Evolutionary conservation across 2,113 vertebrate species (phyloP).

Genomic region (Arvicanthis niloticus): DNA sequence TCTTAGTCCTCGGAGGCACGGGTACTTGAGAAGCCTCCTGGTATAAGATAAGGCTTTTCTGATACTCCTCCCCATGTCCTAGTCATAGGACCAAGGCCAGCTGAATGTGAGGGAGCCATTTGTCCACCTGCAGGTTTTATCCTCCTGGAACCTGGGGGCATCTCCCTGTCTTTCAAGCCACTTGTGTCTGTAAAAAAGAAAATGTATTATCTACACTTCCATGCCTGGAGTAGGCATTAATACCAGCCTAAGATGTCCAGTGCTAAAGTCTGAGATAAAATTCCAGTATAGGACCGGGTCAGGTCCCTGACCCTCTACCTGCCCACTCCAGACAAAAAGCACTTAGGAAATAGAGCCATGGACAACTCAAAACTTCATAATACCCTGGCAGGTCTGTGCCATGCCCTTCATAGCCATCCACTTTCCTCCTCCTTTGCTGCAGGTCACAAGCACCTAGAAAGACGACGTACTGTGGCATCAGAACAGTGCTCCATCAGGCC

Average conservation of each 20-base stretch:
- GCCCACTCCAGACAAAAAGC: background rate
- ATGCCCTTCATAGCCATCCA: rapidly evolving
- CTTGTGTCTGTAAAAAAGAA: background rate
- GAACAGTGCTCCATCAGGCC: rapidly evolving
- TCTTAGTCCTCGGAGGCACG: background rate
- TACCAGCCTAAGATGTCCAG: background rate
- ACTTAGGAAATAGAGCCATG: background rate
- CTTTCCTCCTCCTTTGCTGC: background rate
- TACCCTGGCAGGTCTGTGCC: background rate
- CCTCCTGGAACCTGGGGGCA: background rate
- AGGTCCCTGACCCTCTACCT: background rate
- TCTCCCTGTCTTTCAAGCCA: background rate
- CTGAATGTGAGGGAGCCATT: background rate
- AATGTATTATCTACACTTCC: rapidly evolving
- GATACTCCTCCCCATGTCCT: background rate
- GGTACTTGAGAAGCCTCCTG: background rate
- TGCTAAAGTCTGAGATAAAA: background rate
- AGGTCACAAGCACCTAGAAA: rapidly evolving
- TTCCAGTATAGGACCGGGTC: too few species aligned
- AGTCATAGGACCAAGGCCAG: background rate
- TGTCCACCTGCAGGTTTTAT: background rate
- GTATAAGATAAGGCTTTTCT: rapidly evolving
- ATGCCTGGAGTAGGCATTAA: background rate
- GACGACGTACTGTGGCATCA: rapidly evolving
- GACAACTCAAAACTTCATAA: rapidly evolving